Conservation (phyloP, 1,140 invertebrate genomes). For the Orchestia grillus region DNA sequence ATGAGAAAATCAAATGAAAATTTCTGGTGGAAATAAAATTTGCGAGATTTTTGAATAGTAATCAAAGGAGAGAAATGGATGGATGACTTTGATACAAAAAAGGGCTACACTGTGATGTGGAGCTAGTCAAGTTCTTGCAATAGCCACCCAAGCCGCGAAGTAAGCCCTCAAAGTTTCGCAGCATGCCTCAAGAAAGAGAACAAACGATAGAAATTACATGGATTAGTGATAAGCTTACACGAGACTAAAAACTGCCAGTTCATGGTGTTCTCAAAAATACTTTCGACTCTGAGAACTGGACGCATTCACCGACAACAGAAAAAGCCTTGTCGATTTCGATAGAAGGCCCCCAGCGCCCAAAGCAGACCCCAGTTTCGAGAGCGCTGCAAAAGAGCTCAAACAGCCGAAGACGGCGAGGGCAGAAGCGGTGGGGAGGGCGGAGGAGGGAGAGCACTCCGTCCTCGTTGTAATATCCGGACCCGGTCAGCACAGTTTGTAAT, state of each 20-base stretch:
- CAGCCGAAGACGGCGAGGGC: background rate
- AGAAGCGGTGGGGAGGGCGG: background rate
- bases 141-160: background rate
- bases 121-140: background rate
- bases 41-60: background rate
- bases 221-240: background rate
- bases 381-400: background rate
- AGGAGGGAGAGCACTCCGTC: background rate
- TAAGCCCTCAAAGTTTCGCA: background rate
- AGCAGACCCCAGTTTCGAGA: background rate
- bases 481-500: constrained; percentile 49
- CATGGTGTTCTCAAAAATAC: background rate
- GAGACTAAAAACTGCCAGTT: background rate
- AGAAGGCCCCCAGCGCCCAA: background rate
- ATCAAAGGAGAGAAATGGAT: background rate
- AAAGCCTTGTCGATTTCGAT: background rate
- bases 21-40: background rate
- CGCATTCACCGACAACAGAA: background rate
- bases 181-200: background rate
- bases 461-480: constrained; percentile 39
- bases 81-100: background rate
- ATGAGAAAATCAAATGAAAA: background rate
- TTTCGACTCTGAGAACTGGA: background rate
- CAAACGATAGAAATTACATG: background rate
- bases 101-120: background rate